phyloP scores from a whole-genome alignment of 1,140 invertebrate species.

The Glossosoma conforme region DNA sequence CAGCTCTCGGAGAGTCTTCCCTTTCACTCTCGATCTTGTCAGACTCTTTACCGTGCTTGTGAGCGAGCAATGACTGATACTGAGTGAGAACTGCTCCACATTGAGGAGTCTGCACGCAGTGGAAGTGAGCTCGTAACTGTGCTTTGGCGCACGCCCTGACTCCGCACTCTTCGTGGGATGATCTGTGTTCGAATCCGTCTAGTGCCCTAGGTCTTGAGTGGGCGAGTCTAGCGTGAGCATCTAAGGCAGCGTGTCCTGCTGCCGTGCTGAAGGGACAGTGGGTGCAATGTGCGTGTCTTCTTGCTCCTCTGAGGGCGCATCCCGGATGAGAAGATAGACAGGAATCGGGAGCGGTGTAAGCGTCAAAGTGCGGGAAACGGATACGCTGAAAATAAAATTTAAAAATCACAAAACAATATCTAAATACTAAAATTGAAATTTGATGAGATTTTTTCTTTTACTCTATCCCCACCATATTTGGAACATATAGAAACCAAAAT shows the following conservation, averaged over 20 bases:
- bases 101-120: conserved; percentile 42
- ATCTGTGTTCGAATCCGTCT: conserved; percentile 47
- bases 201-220: conserved; percentile 40
- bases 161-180: conserved; percentile 45
- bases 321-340: conserved; percentile 41
- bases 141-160: conserved; percentile 46
- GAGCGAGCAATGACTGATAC: conserved; percentile 44
- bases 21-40: conserved; percentile 5
- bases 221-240: conserved; percentile 45
- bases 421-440: conserved; percentile 1
- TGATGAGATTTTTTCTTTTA: not conserved
- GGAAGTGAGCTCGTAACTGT: conserved; percentile 43
- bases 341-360: conserved; percentile 41
- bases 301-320: conserved; percentile 39
- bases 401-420: not conserved
- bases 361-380: conserved; percentile 48
- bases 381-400: conserved; percentile 41
- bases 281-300: conserved; percentile 44
- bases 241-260: conserved; percentile 42
- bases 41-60: conserved; percentile 44
- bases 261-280: conserved; percentile 42
- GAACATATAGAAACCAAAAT: too few relatives aligned
- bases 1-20: conserved; percentile 39
- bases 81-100: conserved; percentile 46
- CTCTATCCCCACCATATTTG: too few relatives aligned